These are phyloP conservation scores for Pachypeltis micranthus DNA, from an alignment of 1,140 invertebrate genomes.

Conservation along the genomic window DNA sequence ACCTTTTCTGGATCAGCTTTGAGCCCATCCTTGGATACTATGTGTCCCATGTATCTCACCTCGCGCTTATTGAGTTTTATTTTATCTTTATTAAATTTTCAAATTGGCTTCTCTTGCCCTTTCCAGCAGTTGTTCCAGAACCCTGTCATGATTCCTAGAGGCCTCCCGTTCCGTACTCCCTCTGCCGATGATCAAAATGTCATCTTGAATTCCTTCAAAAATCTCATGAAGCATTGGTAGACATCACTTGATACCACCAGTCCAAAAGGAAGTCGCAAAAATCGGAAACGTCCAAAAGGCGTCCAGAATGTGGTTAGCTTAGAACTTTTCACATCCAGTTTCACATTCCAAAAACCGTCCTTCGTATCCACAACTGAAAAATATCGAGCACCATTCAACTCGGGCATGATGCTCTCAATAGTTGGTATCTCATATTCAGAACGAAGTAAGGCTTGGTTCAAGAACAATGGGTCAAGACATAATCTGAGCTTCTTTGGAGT, in stretches of 20 bases:
- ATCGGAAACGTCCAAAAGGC: slow-evolving; percentile 35
- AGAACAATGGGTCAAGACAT: not conserved
- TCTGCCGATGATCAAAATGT: not conserved
- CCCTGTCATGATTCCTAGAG: not conserved
- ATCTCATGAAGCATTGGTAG: slow-evolving; percentile 11
- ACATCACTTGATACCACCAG: slow-evolving; percentile 28
- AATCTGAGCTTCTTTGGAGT: not conserved
- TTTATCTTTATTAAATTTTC: not conserved
- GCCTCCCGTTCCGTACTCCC: not conserved
- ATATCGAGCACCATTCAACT: slow-evolving; percentile 13
- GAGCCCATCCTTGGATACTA: slow-evolving; percentile 28
- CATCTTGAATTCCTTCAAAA: not conserved
- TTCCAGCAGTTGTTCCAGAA: slow-evolving; percentile 24
- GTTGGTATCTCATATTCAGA: not conserved
- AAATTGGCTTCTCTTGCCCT: slow-evolving; percentile 26
- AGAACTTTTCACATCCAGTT: slow-evolving; percentile 21
- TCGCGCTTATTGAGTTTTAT: not conserved
- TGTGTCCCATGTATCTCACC: not conserved
- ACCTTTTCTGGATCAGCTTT: slow-evolving; percentile 19
- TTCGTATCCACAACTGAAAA: slow-evolving; percentile 22
- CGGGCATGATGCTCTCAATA: slow-evolving; percentile 15
- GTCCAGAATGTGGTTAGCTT: slow-evolving; percentile 36
- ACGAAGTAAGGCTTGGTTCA: slow-evolving; percentile 27
- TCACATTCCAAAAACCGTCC: slow-evolving; percentile 21
- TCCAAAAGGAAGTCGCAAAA: slow-evolving; percentile 35